Evolutionary conservation across 64 coral and sea anemone genomes (phyloP).

Genomic region (Dendronephthya gigantea): DNA sequence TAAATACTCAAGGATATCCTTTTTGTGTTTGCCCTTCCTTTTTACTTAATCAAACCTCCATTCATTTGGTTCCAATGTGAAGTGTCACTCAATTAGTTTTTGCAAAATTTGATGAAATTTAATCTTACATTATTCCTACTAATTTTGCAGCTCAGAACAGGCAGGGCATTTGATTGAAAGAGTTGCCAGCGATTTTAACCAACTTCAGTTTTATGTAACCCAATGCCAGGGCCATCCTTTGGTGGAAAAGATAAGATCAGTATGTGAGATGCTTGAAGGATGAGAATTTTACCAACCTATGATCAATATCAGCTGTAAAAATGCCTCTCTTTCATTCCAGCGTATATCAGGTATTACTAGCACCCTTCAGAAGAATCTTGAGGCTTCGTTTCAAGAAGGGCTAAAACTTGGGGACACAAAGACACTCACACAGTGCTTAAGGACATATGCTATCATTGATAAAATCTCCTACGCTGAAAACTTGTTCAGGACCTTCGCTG

Average conservation of each 20-base stretch:
- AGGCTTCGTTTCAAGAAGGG: conserved; percentile 84
- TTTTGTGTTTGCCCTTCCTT: too few species aligned
- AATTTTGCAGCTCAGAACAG: not conserved
- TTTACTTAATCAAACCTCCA: too few species aligned
- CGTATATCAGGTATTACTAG: conserved; percentile 86
- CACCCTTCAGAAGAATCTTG: conserved; percentile 91
- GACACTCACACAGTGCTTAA: conserved; percentile 52
- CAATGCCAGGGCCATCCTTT: conserved; percentile 79
- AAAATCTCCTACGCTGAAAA: conserved; percentile 86
- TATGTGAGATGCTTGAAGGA: not conserved
- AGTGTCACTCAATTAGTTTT: too few species aligned
- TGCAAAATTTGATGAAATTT: too few species aligned
- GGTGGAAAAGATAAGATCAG: conserved; percentile 11
- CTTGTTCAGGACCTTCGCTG: conserved; percentile 76
- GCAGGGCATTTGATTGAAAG: conserved; percentile 72
- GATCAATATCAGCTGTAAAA: not conserved
- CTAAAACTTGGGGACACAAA: conserved; percentile 54
- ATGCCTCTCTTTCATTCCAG: conserved; percentile 18
- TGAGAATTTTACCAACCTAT: not conserved
- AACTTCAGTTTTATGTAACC: conserved; percentile 93
- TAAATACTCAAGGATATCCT: too few species aligned
- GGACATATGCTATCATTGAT: conserved; percentile 98
- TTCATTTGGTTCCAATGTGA: too few species aligned
- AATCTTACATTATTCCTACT: too few species aligned
- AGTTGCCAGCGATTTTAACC: conserved; percentile 96